Conservation (phyloP, 2,113 vertebrate species). For the Delphinapterus leucas region DNA sequence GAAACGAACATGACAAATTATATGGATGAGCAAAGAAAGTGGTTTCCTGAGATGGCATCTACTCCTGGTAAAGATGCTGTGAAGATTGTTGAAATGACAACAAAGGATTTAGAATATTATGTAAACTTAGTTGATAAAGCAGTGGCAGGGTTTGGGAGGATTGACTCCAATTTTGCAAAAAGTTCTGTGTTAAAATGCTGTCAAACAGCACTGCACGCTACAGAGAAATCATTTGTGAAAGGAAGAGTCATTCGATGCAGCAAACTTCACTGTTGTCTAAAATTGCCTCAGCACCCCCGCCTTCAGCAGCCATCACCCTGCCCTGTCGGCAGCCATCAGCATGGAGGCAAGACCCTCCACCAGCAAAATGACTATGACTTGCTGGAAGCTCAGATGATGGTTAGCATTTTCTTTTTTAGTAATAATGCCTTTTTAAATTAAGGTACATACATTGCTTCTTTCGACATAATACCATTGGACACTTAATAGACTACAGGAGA, state of each 20-base stretch:
- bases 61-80: neutral
- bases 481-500: neutral
- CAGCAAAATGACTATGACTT: neutral
- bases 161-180: neutral
- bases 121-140: neutral
- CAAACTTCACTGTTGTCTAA: neutral
- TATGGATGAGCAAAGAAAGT: neutral
- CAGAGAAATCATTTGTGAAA: neutral
- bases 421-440: neutral
- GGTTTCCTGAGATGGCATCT: neutral
- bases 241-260: neutral
- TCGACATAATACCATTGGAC: neutral
- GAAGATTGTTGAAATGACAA: neutral
- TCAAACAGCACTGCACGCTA: neutral
- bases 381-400: neutral
- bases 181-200: neutral
- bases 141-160: neutral
- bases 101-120: neutral
- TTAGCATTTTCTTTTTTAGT: neutral
- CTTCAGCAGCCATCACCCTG: neutral
- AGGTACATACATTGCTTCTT: neutral
- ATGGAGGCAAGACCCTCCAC: neutral
- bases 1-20: neutral
- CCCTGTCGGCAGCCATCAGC: neutral
- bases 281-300: neutral